These are phyloP conservation scores for Campylomormyrus tamandua DNA, from an alignment of 2,113 vertebrate species.

Conservation along the genomic window DNA sequence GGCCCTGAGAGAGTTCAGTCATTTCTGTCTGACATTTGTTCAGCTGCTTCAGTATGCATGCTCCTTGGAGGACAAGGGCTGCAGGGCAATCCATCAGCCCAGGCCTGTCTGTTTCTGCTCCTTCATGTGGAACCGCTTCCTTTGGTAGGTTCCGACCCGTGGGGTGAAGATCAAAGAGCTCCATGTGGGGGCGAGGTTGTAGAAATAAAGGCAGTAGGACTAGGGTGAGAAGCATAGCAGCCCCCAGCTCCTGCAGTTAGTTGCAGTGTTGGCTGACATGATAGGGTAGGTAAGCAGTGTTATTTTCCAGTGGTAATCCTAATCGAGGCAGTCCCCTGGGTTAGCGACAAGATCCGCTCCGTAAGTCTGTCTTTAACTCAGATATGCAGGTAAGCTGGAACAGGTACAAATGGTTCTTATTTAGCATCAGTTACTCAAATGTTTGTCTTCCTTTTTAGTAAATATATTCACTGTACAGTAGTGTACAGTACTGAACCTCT, in stretches of 20 bases:
- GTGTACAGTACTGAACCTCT: no score
- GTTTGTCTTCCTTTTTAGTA: no score
- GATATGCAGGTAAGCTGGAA: no score
- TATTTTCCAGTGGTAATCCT: neutral
- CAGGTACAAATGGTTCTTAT: no score
- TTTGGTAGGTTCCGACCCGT: constrained; percentile 4
- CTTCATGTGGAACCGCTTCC: neutral
- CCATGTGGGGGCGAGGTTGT: neutral
- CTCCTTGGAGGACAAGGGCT: neutral
- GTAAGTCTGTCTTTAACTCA: no score
- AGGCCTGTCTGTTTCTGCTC: neutral
- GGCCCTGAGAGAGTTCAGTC: neutral
- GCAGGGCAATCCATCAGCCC: neutral
- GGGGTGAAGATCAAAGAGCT: constrained; percentile 12
- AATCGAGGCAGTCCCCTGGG: no score
- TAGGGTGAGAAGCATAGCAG: neutral
- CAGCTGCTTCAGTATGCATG: neutral
- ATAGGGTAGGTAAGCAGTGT: neutral
- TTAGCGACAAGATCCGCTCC: no score
- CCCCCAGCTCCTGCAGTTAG: neutral
- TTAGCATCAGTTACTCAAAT: no score
- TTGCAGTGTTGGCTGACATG: neutral
- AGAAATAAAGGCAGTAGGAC: neutral
- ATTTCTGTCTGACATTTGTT: neutral
- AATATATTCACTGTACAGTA: no score